phyloP scores from a whole-genome alignment of 1,140 invertebrate genomes.

The Drosophila albomicans region DNA sequence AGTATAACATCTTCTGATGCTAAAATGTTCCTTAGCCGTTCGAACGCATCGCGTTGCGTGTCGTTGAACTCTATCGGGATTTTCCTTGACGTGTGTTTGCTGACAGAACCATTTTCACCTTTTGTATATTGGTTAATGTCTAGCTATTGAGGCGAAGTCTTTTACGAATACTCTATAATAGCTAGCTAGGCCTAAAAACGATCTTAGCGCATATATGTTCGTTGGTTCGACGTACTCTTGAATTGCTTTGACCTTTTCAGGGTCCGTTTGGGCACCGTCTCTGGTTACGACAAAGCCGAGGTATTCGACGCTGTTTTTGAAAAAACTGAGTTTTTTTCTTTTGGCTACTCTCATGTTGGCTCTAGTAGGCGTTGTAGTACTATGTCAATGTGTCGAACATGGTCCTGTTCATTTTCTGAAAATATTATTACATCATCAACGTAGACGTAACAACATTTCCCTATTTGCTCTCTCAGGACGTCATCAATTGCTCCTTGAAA shows the following conservation, averaged over 20 bases:
- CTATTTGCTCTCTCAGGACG: neutral
- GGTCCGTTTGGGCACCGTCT: neutral
- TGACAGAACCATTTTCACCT: constrained; percentile 8
- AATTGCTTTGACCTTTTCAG: constrained; percentile 10
- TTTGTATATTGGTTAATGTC: neutral
- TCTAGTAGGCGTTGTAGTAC: no score
- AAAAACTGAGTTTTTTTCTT: constrained; percentile 1
- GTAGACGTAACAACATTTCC: constrained; percentile 34
- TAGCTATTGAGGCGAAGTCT: constrained; percentile 12
- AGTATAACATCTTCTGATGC: constrained; percentile 43
- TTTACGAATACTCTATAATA: constrained; percentile 10
- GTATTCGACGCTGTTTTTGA: neutral
- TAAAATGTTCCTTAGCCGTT: constrained; percentile 29
- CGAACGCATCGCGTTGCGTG: neutral
- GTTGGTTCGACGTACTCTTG: constrained; percentile 1
- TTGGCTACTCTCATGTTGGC: no score
- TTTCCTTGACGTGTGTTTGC: constrained; percentile 11
- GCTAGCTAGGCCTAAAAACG: constrained; percentile 1
- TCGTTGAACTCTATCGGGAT: no score
- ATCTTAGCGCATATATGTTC: constrained; percentile 1
- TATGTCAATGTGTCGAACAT: constrained; percentile 17
- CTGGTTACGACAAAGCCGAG: constrained; percentile 2
- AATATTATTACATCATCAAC: constrained; percentile 28
- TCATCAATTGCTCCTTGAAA: constrained; percentile 3
- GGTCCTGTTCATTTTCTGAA: constrained; percentile 20